These are phyloP conservation scores for Hydraecia micacea DNA, from an alignment of 2,888 invertebrate species.

Conservation along the genomic window DNA sequence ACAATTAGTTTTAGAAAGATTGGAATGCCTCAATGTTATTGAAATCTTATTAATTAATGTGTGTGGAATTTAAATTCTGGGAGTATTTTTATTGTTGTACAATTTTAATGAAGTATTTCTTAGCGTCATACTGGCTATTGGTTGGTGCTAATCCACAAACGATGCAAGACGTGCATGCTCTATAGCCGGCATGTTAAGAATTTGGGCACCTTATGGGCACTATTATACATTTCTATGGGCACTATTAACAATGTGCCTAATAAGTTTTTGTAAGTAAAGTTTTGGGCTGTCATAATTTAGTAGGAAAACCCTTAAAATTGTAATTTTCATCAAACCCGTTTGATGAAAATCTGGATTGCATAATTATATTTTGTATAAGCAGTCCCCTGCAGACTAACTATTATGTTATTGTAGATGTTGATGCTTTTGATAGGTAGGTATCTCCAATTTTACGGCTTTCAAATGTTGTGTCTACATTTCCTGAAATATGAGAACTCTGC, in stretches of 20 bases:
- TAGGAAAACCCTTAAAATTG: background rate
- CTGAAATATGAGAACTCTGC: background rate
- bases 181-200: background rate
- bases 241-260: background rate
- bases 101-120: no score
- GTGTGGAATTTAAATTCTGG: constrained; percentile 1
- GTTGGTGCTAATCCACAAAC: background rate
- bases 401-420: no score
- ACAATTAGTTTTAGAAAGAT: background rate
- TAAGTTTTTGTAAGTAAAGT: background rate
- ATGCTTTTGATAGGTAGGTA: no score
- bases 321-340: background rate
- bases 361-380: background rate
- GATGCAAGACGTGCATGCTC: background rate
- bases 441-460: background rate
- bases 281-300: background rate
- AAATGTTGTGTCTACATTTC: background rate
- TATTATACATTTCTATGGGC: background rate
- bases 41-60: background rate
- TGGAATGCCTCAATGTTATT: background rate
- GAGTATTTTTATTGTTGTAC: background rate
- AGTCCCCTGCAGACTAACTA: no score
- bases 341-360: no score
- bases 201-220: background rate
- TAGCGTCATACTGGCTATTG: background rate